Percentiles rank a stretch among this genome's conserved stretches.
These are phyloP conservation scores for human (Homo sapiens) DNA, from an alignment of 2,113 vertebrate species.

Conservation along the genomic window GRCh38 chr13:27018501-27019000, in stretches of 20 bases:
- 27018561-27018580: background rate
- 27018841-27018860: background rate
- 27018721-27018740: background rate
- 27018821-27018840: background rate
- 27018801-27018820: accelerated
- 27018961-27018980: too few species aligned
- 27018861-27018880: background rate
- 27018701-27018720: background rate
- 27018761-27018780: too few species aligned
- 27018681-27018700: background rate
- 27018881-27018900: background rate
- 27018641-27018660: background rate
- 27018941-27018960: background rate
- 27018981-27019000: background rate
- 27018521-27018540: background rate
- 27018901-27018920: background rate
- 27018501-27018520: background rate
- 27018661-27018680: accelerated
- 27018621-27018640: too few species aligned
- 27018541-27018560: background rate
- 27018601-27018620: background rate
- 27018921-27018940: background rate
- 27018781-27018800: background rate
- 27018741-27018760: background rate
- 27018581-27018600: background rate